Conservation (phyloP, 2,797 vertebrate species). For the Crax fasciolata region DNA sequence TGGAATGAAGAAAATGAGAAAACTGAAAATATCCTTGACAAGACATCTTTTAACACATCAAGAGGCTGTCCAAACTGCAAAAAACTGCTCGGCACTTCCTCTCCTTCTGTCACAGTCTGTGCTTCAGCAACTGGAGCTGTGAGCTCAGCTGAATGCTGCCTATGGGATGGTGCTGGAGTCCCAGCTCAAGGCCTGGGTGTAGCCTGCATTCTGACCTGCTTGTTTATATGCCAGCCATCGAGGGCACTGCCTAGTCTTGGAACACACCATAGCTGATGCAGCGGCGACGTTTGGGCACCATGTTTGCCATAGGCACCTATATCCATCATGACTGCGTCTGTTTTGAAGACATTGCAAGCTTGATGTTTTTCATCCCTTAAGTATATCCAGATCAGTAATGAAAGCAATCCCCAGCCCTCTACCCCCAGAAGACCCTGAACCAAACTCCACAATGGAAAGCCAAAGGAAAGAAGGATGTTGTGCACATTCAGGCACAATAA, state of each 20-base stretch:
- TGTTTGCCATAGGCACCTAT: accelerated
- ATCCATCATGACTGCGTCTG: accelerated
- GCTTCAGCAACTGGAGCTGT: background rate
- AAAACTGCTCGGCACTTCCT: constrained; percentile 45
- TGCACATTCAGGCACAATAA: background rate
- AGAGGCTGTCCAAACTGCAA: constrained; percentile 53
- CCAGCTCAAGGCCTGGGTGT: background rate
- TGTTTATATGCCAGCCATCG: background rate
- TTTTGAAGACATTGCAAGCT: accelerated
- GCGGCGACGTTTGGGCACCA: background rate
- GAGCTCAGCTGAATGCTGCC: background rate
- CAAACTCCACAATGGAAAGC: background rate
- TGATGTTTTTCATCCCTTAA: background rate
- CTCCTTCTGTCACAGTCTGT: constrained; percentile 69
- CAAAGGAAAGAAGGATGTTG: background rate
- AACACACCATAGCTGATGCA: background rate
- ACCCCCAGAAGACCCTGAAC: background rate
- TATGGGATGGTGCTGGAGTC: background rate
- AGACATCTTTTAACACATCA: constrained; percentile 60
- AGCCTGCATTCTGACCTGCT: background rate
- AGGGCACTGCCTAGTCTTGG: background rate
- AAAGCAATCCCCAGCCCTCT: background rate
- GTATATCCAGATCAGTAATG: background rate
- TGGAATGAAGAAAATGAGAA: constrained; percentile 48
- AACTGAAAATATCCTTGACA: constrained; percentile 72